Percentiles rank a stretch among this genome's conserved stretches.
These are phyloP conservation scores for Sphaerophoria taeniata DNA, from an alignment of 2,888 invertebrate species.

Conservation along the genomic window DNA sequence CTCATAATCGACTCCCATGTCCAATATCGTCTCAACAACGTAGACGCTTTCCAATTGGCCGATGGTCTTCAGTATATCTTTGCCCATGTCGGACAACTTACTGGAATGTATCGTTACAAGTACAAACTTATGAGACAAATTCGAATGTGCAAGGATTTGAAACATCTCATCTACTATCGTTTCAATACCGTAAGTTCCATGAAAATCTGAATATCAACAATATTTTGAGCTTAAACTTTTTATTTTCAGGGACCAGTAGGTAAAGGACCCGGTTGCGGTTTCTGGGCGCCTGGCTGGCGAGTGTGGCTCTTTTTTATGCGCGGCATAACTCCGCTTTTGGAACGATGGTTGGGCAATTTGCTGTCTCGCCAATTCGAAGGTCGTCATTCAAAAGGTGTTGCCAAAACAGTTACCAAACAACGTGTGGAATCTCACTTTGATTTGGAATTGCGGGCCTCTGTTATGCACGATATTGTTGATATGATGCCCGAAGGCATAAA, in stretches of 20 bases:
- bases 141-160: conserved; percentile 99
- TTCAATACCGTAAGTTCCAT: conserved; percentile 94
- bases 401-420: conserved; percentile 99
- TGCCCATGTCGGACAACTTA: conserved; percentile 99
- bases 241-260: conserved; percentile 93
- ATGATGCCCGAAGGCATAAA: conserved; percentile 99
- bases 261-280: conserved; percentile 98
- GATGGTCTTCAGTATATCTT: conserved; percentile 99
- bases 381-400: conserved; percentile 99
- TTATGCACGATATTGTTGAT: conserved; percentile 99
- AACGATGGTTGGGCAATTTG: conserved; percentile 99
- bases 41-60: conserved; percentile 99
- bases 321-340: conserved; percentile 98
- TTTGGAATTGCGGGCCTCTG: conserved; percentile 98
- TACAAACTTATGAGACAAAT: conserved; percentile 99
- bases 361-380: conserved; percentile 99
- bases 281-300: conserved; percentile 99
- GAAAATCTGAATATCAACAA: not conserved
- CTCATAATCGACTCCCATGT: conserved; percentile 99
- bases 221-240: conserved; percentile 32
- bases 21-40: conserved; percentile 99
- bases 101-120: conserved; percentile 99
- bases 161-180: conserved; percentile 99
- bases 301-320: conserved; percentile 99
- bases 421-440: conserved; percentile 99